Evolutionary conservation across 2,797 vertebrate species (phyloP), one percentile per base, ranked within the genome.

Genomic region (Anabas testudineus): DNA sequence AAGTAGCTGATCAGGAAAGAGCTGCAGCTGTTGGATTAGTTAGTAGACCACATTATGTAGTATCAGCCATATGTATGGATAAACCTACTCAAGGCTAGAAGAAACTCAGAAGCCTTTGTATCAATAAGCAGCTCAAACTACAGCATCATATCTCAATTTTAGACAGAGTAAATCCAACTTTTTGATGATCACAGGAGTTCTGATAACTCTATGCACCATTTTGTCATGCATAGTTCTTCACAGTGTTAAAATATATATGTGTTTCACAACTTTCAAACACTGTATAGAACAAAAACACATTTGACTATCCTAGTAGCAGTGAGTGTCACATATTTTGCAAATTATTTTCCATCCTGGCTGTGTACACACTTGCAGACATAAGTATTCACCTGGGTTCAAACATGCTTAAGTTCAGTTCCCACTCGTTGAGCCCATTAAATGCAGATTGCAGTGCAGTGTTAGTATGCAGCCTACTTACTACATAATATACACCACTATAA

Each of bases 1-100:
- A 86, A 42, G 49, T 53, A 39, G 42, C 45, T 84, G 85, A 85
- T 76, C n/a, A 0, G 56, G 54, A 54, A 49, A 24, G 30, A 65
- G 49, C 67, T 58, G 47, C 53, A 51, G 43, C 32, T 68, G 26
- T 49, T 46, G 16, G 21, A 41, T 71, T 19, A 53, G 22, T 0
- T 14, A 7, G 42, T 48, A 76, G 19, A 56, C 3, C 30, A 63
- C 37, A 54, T 39, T 48, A 30, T 37, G 22, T 16, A 45, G 42
- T 41, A 22, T 36, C 12, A 48, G 43, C 14, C 26, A 12, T n/a
- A 61, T 41, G 19, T 30, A 10, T 46, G 5, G 13, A 58, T 14
- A n/a, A 58, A 60, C 15, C 1, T 37, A 18, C 36, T 19, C 18
- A 51, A 30, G 43, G 43, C 21, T 30, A 39, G 10, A 43, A 10